Evolutionary conservation across 2,888 invertebrate species (phyloP).

Genomic region (Cetonia aurata): DNA sequence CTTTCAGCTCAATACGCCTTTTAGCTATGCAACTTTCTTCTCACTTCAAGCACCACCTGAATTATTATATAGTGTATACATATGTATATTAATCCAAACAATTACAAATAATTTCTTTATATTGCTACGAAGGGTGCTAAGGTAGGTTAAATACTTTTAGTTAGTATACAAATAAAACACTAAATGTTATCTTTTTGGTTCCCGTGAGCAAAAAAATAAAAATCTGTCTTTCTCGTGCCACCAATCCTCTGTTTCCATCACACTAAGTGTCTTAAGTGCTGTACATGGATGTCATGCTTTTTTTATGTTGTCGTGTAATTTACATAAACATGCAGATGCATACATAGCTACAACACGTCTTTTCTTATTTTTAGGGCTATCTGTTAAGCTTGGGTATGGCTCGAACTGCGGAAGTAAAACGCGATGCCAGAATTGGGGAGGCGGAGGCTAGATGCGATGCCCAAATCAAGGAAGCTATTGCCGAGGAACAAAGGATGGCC

Average conservation of each 20-base stretch:
- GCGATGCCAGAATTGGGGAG: constrained; percentile 97
- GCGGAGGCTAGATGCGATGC: constrained; percentile 96
- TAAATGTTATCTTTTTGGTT: constrained; percentile 20
- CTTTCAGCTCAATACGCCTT: constrained; percentile 21
- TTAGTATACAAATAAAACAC: constrained; percentile 12
- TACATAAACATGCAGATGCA: not conserved
- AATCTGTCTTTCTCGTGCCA: constrained; percentile 39
- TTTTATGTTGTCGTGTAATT: not conserved
- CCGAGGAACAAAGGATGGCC: constrained; percentile 97
- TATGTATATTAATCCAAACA: constrained; percentile 20
- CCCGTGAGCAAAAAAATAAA: not conserved
- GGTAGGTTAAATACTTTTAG: constrained; percentile 68
- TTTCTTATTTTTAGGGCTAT: constrained; percentile 79
- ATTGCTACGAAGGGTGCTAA: constrained; percentile 71
- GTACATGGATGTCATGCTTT: constrained; percentile 3
- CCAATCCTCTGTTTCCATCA: constrained; percentile 22
- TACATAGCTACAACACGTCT: not conserved
- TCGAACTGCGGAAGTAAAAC: constrained; percentile 93
- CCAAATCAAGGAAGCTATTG: constrained; percentile 93
- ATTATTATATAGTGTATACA: constrained; percentile 3
- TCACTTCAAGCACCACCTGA: constrained; percentile 27
- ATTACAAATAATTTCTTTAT: constrained; percentile 37
- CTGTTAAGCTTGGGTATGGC: constrained; percentile 95
- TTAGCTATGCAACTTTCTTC: not conserved
- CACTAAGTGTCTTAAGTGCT: constrained; percentile 9